Conservation (phyloP, 1,140 invertebrate species). For the Coelopa frigida region DNA sequence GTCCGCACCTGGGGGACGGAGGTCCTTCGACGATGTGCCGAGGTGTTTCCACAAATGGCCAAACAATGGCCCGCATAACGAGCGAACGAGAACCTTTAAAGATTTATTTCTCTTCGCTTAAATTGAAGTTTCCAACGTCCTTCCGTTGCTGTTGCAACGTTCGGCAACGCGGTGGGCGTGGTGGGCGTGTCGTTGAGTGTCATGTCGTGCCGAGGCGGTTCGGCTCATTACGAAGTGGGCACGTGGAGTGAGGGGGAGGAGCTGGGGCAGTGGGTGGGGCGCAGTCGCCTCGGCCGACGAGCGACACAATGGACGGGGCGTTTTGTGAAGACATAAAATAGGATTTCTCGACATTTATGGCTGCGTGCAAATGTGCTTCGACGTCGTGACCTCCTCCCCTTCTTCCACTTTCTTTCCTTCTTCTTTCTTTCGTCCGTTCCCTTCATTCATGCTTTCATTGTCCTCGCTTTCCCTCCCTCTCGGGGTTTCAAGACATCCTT, state of each 20-base stretch:
- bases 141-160: too few species aligned
- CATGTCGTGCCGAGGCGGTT: too few species aligned
- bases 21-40: slow-evolving; percentile 5
- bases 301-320: slow-evolving; percentile 9
- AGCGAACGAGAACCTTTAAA: slow-evolving; percentile 42
- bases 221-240: too few species aligned
- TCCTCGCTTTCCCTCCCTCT: too few species aligned
- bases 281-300: neutral
- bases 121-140: slow-evolving; percentile 29
- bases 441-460: too few species aligned
- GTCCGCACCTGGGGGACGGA: too few species aligned
- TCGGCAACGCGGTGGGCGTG: slow-evolving; percentile 11
- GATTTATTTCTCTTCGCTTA: slow-evolving; percentile 41
- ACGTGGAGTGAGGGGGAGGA: neutral
- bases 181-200: too few species aligned
- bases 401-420: too few species aligned
- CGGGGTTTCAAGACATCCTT: too few species aligned
- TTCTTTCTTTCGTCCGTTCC: too few species aligned
- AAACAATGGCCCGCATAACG: slow-evolving; percentile 31
- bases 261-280: neutral
- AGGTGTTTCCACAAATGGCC: slow-evolving; percentile 16
- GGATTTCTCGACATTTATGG: slow-evolving; percentile 15
- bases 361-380: neutral
- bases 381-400: too few species aligned
- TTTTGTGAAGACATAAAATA: slow-evolving; percentile 13